A percentile compares a stretch with the other conserved stretches of the same genome.
Conservation (phyloP, 2,888 invertebrate species). For the Melinaea marsaeus region DNA sequence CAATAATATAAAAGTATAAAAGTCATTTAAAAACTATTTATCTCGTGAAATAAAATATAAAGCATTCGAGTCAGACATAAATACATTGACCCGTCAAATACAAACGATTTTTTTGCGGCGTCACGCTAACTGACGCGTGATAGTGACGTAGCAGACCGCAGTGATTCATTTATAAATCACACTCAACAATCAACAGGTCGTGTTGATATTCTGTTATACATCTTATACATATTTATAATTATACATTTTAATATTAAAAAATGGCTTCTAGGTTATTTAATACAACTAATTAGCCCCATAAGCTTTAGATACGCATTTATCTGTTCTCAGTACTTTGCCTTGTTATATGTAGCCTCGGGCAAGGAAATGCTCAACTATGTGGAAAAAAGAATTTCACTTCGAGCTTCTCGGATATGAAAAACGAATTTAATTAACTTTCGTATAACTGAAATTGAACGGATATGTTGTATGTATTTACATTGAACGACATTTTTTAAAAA, state of each 20-base stretch:
- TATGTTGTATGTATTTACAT: slow-evolving; percentile 35
- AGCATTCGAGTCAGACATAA: not conserved
- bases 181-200: slow-evolving; percentile 19
- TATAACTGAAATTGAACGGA: slow-evolving; percentile 50
- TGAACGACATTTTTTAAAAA: not conserved
- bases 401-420: slow-evolving; percentile 55
- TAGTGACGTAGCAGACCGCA: slow-evolving; percentile 10
- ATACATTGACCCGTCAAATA: slow-evolving; percentile 11
- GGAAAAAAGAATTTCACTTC: slow-evolving; percentile 55
- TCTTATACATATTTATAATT: no score
- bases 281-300: no score
- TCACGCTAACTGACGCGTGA: slow-evolving; percentile 8
- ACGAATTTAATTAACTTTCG: slow-evolving; percentile 64
- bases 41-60: not conserved
- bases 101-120: slow-evolving; percentile 11
- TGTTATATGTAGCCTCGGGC: slow-evolving; percentile 51
- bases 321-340: slow-evolving; percentile 23
- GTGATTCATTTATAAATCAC: slow-evolving; percentile 14
- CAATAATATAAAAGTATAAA: no score
- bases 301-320: not conserved
- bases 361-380: slow-evolving; percentile 56
- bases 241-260: no score
- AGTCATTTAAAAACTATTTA: not conserved
- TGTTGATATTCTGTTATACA: not conserved
- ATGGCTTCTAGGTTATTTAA: no score